phyloP scores from a whole-genome alignment of 2,113 vertebrate species.

The Saguinus imperator region DNA sequence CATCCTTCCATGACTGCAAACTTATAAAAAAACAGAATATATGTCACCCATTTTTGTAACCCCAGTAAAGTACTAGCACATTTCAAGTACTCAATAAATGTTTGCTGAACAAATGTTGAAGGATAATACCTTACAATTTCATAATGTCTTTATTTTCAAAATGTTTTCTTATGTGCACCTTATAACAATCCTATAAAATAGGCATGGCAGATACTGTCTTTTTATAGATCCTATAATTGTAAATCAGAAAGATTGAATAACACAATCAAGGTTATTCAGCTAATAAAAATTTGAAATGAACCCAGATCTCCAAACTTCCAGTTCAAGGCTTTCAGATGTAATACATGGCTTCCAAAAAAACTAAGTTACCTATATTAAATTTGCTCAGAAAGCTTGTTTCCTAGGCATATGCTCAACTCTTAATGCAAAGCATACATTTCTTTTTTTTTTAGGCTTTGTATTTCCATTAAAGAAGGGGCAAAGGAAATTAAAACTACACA shows the following conservation, averaged over 20 bases:
- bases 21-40: background rate
- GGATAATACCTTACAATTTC: background rate
- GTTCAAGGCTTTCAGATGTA: background rate
- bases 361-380: background rate
- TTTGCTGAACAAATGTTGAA: background rate
- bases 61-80: background rate
- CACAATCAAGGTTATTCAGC: background rate
- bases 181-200: background rate
- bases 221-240: background rate
- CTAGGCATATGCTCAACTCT: constrained; percentile 28
- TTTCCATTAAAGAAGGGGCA: constrained; percentile 23
- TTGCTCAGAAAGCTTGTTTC: constrained; percentile 36
- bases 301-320: background rate
- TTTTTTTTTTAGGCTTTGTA: background rate
- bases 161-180: background rate
- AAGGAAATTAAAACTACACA: constrained; percentile 9
- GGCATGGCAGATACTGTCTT: background rate
- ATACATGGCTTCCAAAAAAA: background rate
- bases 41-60: background rate
- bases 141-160: background rate
- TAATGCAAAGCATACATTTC: constrained; percentile 39
- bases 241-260: background rate
- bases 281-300: constrained; percentile 43
- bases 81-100: background rate
- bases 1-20: background rate